phyloP scores from a whole-genome alignment of 2,888 invertebrate genomes.

The Leistus spinibarbis region DNA sequence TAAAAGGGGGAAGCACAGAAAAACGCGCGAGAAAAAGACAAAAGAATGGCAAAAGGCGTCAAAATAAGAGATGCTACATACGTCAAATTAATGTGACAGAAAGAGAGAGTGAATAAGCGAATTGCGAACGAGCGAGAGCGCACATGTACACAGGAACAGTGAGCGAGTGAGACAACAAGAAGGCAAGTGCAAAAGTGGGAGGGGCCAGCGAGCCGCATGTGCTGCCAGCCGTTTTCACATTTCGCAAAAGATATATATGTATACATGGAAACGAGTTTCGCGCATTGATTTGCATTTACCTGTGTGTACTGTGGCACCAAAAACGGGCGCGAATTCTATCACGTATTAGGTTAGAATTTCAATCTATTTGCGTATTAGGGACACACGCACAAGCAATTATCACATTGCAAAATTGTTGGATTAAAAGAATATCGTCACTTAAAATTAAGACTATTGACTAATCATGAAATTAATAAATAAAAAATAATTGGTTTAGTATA shows the following conservation, averaged over 20 bases:
- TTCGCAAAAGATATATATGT: neutral
- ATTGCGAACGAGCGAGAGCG: slow-evolving; percentile 13
- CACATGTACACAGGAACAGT: neutral
- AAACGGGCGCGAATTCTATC: neutral
- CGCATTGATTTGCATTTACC: slow-evolving; percentile 4
- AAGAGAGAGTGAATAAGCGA: slow-evolving; percentile 34
- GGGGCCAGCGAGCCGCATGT: slow-evolving; percentile 13
- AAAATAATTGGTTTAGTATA: no score
- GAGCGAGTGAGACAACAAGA: neutral
- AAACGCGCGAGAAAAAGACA: slow-evolving; percentile 37
- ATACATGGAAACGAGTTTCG: neutral
- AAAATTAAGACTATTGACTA: neutral
- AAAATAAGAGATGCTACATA: slow-evolving; percentile 39
- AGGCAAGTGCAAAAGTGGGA: slow-evolving; percentile 33
- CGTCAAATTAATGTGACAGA: slow-evolving; percentile 39
- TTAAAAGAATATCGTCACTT: no score
- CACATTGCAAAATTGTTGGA: neutral
- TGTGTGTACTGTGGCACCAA: neutral
- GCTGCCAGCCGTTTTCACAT: slow-evolving; percentile 6
- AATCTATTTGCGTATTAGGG: neutral
- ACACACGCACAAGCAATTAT: slow-evolving; percentile 1
- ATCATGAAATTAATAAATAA: no score
- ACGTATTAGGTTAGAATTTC: neutral
- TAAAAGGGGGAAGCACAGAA: slow-evolving; percentile 30
- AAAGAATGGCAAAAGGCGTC: slow-evolving; percentile 39